These are phyloP conservation scores for Heliconius erato DNA, from an alignment of 2,888 invertebrate species.

Conservation along the genomic window DNA sequence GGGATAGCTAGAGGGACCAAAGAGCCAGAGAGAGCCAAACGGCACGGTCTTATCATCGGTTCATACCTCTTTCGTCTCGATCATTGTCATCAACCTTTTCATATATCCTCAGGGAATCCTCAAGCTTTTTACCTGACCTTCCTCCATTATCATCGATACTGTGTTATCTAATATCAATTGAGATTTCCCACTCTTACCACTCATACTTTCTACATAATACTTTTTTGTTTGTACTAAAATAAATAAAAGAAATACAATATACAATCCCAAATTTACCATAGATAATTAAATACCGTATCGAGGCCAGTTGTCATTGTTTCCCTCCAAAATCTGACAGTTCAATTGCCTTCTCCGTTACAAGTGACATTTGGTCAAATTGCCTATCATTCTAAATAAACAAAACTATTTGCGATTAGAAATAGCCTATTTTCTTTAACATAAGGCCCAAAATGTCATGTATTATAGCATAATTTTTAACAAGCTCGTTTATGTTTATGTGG, in stretches of 20 bases:
- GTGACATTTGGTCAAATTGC: slow-evolving; percentile 84
- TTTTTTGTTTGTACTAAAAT: too few species aligned
- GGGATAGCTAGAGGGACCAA: too few species aligned
- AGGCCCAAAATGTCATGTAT: slow-evolving; percentile 50
- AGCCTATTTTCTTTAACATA: slow-evolving; percentile 31
- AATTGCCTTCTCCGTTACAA: slow-evolving; percentile 73
- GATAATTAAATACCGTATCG: slow-evolving; percentile 45
- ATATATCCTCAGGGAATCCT: too few species aligned
- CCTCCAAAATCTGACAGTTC: slow-evolving; percentile 80
- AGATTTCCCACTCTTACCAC: too few species aligned
- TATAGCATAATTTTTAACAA: neutral
- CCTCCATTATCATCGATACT: too few species aligned
- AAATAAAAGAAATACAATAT: slow-evolving; percentile 17
- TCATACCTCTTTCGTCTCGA: too few species aligned
- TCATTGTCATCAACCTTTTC: too few species aligned
- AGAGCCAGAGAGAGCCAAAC: too few species aligned
- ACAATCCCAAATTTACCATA: slow-evolving; percentile 28
- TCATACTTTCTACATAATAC: too few species aligned
- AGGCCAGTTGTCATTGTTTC: slow-evolving; percentile 61
- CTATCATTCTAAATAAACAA: slow-evolving; percentile 57
- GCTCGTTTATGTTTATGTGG: slow-evolving; percentile 2
- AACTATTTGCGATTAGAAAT: slow-evolving; percentile 6
- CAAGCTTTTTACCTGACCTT: too few species aligned
- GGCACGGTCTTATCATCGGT: too few species aligned
- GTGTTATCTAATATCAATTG: too few species aligned